Percentiles rank a stretch among this genome's conserved stretches.
Evolutionary conservation across 1,140 invertebrate species (phyloP).

Genomic region (Oreohelix idahoensis): DNA sequence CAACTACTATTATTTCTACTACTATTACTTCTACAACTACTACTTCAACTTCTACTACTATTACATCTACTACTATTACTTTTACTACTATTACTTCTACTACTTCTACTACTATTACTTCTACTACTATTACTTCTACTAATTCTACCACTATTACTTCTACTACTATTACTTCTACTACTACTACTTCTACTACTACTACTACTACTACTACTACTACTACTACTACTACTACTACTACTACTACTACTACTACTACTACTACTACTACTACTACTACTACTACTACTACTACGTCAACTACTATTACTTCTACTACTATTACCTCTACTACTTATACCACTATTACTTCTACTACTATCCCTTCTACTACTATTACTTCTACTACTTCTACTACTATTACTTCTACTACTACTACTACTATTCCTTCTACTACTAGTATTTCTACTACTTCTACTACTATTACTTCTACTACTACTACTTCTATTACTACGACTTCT

Average conservation of each 20-base stretch:
- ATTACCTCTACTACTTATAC: too few species aligned
- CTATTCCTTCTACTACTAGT: too few species aligned
- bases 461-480: background rate
- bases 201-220: conserved; percentile 12
- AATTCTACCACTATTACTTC: background rate
- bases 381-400: background rate
- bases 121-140: background rate
- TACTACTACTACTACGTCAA: too few species aligned
- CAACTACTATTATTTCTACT: too few species aligned
- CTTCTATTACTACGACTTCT: background rate
- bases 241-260: too few species aligned
- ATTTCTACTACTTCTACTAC: background rate
- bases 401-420: too few species aligned
- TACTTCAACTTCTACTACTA: background rate
- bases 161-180: background rate
- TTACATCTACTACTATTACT: background rate
- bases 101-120: conserved; percentile 15
- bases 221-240: conserved; percentile 14
- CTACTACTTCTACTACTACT: background rate
- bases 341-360: too few species aligned
- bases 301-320: too few species aligned
- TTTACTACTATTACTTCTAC: background rate
- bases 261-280: too few species aligned
- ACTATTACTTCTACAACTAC: too few species aligned
- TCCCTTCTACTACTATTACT: too few species aligned